Evolutionary conservation across 1,140 invertebrate species (phyloP).

Genomic region (Megalonaias nervosa): DNA sequence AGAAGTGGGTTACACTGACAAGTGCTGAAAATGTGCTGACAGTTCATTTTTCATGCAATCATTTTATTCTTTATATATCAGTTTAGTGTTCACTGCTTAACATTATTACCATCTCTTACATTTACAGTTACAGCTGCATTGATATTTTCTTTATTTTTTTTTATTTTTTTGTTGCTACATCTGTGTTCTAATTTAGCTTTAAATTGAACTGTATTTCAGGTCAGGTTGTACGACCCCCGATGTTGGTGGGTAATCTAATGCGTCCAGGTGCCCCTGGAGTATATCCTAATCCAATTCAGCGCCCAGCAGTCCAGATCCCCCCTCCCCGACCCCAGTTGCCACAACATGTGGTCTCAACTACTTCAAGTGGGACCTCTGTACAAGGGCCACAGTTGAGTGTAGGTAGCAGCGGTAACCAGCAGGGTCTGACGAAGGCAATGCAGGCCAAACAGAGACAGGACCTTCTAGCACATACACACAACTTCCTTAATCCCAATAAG

Average conservation of each 20-base stretch:
- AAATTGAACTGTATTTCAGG: slow-evolving; percentile 3
- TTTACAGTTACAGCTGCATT: no score
- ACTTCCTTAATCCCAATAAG: slow-evolving; percentile 57
- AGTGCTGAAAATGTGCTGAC: no score
- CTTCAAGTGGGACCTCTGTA: neutral
- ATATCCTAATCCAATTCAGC: slow-evolving; percentile 57
- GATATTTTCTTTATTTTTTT: no score
- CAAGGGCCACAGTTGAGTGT: slow-evolving; percentile 5
- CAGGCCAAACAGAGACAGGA: slow-evolving; percentile 58
- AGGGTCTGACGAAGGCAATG: slow-evolving; percentile 16
- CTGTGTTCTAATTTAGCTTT: no score
- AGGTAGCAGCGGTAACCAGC: neutral
- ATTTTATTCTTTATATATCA: no score
- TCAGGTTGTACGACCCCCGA: slow-evolving; percentile 40
- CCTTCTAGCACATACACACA: slow-evolving; percentile 51
- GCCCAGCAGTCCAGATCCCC: slow-evolving; percentile 32
- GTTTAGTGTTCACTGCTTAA: no score
- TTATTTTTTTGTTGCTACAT: no score
- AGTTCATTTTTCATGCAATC: no score
- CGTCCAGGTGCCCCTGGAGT: slow-evolving; percentile 30
- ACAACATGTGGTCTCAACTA: neutral
- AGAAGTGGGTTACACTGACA: no score
- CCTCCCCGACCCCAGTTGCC: neutral
- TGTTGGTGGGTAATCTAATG: slow-evolving; percentile 49
- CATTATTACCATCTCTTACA: no score